Conservation (phyloP, 2,888 invertebrate species). For the Clunio marinus region DNA sequence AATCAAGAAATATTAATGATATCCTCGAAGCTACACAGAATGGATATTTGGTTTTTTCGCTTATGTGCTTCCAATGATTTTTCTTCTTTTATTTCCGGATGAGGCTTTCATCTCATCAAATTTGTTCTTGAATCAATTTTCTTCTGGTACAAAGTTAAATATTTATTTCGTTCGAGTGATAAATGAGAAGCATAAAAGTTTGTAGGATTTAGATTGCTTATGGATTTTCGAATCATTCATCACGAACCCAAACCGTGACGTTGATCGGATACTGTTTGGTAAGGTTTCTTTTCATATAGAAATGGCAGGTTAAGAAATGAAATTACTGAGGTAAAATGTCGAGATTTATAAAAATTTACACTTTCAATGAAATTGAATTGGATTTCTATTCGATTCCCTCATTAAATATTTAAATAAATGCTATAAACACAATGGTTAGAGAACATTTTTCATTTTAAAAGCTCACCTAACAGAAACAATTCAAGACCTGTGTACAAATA, state of each 20-base stretch:
- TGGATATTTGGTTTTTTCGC: slow-evolving; percentile 10
- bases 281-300: no score
- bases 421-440: not conserved
- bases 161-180: not conserved
- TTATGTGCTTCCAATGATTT: not conserved
- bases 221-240: slow-evolving; percentile 5
- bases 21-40: not conserved
- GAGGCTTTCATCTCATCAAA: not conserved
- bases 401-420: slow-evolving; percentile 29
- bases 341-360: not conserved
- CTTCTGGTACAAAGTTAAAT: not conserved
- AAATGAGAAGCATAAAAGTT: not conserved
- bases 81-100: not conserved
- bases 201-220: not conserved
- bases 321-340: not conserved
- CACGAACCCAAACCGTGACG: not conserved
- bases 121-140: not conserved
- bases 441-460: not conserved
- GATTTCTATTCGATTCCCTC: slow-evolving; percentile 13
- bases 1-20: slow-evolving; percentile 13
- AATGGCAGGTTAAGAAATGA: not conserved
- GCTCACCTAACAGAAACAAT: slow-evolving; percentile 34
- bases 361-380: not conserved
- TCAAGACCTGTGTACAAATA: slow-evolving; percentile 33
- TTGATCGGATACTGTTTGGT: not conserved